Evolutionary conservation across 2,113 vertebrate species (phyloP).

Genomic region (Prochilodus magdalenae): DNA sequence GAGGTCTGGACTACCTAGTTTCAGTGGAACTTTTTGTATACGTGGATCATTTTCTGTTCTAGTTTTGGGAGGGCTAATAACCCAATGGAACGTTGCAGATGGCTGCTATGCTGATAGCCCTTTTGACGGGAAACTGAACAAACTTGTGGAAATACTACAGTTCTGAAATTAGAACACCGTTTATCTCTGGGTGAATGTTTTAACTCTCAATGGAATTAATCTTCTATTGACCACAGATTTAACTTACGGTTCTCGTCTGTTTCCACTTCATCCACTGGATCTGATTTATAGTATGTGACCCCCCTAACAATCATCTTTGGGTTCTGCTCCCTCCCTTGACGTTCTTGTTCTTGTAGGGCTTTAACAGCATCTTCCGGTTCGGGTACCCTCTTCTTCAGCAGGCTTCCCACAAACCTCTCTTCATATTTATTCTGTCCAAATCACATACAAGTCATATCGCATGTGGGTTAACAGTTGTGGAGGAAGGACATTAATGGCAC

Average conservation of each 20-base stretch:
- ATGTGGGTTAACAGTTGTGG: neutral
- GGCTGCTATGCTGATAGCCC: no score
- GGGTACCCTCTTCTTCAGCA: constrained; percentile 45
- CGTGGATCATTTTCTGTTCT: no score
- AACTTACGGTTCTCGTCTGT: constrained; percentile 89
- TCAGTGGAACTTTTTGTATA: no score
- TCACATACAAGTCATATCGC: constrained; percentile 46
- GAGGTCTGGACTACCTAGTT: no score
- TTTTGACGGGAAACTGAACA: no score
- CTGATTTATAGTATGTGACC: constrained; percentile 94
- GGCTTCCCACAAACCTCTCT: constrained; percentile 78
- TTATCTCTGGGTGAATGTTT: neutral
- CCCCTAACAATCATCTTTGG: constrained; percentile 84
- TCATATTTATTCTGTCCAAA: constrained; percentile 80
- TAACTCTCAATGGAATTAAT: neutral
- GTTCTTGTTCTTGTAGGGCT: constrained; percentile 42
- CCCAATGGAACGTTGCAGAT: no score
- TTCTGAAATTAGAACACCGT: no score
- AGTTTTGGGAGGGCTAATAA: no score
- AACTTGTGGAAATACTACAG: no score
- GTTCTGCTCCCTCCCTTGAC: constrained; percentile 41
- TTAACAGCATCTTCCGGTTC: constrained; percentile 46
- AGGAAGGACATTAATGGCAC: neutral
- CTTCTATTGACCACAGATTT: neutral
- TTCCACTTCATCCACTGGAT: constrained; percentile 84